Conservation (phyloP, 2,797 vertebrate genomes). For the Chrysocyon brachyurus region DNA sequence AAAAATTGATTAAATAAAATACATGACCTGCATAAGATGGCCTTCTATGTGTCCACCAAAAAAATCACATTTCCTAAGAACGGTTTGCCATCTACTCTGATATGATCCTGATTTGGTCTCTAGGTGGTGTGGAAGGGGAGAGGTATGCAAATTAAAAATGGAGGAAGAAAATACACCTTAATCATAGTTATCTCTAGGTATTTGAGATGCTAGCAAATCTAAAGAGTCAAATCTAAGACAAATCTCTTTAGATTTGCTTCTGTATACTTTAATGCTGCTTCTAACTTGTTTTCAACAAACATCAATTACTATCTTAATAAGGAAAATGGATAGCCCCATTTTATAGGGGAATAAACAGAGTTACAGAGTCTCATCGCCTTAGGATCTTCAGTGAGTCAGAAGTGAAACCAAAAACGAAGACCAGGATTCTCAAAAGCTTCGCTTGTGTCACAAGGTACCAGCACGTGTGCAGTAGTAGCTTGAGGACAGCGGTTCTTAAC, state of each 20-base stretch:
- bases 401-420: conserved; percentile 41
- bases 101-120: background rate
- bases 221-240: too few species aligned
- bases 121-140: background rate
- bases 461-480: background rate
- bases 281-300: conserved; percentile 56
- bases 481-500: background rate
- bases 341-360: background rate
- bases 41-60: background rate
- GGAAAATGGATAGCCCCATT: background rate
- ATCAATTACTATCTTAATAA: conserved; percentile 56
- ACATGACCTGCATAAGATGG: background rate
- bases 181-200: conserved; percentile 7
- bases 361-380: background rate
- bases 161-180: conserved; percentile 5
- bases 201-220: background rate
- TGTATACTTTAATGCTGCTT: conserved; percentile 46
- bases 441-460: background rate
- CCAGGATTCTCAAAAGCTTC: background rate
- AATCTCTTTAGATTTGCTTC: conserved; percentile 42
- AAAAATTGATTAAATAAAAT: conserved; percentile 50
- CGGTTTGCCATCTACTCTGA: background rate
- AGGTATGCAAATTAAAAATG: conserved; percentile 35
- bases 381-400: conserved; percentile 54
- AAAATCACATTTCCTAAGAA: conserved; percentile 39